Base-by-base conservation (phyloP, 2,113 vertebrate genomes). In the Cephalopholis sonnerati region DNA sequence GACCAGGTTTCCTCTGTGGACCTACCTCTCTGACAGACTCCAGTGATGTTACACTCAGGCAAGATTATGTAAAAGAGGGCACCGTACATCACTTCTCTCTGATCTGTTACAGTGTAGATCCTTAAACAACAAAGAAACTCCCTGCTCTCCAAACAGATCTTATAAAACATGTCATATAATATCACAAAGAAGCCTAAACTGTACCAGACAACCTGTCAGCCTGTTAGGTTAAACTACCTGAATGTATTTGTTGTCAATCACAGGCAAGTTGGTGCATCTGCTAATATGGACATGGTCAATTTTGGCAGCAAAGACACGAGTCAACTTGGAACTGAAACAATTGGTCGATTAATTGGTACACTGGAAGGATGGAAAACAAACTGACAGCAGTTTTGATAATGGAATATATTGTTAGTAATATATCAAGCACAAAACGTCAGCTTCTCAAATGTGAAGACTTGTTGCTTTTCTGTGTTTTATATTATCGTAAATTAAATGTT, bases 1-100 rank as follows among this genome's bases (percentile, higher is more conserved):
- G 57, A 74, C 39, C 71, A 67, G 79, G 63, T 44, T 24, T 16
- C 39, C 70, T 84, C 63, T 41, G 55, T 51, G 77, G 64, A 80
- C 64, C 58, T 7, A 12, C 39, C n/a, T 15, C 75, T 61, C 54
- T 61, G 46, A 46, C 16, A 68, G 63, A 62, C 71, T 27, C 32
- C 46, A 75, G 32, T 1, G 66, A 61, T 41, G 55, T 27, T 51
- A 8, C 71, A 6, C 25, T 24, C 24, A 50, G 25, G 20, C 3
- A 24, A 48, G 68, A 39, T 50, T 13, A 27, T 81, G 41, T 25
- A 61, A 81, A 81, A n/a, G 70, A 81, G 79, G 70, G 27, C 79
- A 74, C 7, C 1, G 70, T 10, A 18, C 63, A 20, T n/a, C n/a
- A 8, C 53, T 67, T 13, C 24, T 18, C 41, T 81, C 63, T 67